These are phyloP conservation scores for Semotilus atromaculatus DNA, from an alignment of 2,797 vertebrate genomes.

Conservation along the genomic window DNA sequence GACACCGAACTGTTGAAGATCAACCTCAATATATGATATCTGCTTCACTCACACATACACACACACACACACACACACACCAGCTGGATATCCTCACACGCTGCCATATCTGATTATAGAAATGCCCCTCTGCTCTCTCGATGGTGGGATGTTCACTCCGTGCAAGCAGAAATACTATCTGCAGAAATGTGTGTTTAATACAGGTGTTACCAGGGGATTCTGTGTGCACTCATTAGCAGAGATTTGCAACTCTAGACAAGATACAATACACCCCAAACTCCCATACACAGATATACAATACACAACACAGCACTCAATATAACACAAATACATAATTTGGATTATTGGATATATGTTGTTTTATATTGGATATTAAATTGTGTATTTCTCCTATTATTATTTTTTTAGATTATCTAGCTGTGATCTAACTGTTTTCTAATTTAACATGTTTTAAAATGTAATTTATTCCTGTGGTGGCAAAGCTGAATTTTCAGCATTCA, in stretches of 20 bases:
- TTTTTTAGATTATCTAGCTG: neutral
- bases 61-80: constrained; percentile 23
- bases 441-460: neutral
- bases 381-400: neutral
- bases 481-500: neutral
- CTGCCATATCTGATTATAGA: constrained; percentile 37
- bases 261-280: neutral
- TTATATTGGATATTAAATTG: neutral
- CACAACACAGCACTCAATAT: neutral
- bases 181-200: constrained; percentile 25
- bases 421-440: neutral
- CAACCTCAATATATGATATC: constrained; percentile 11
- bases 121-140: constrained; percentile 26
- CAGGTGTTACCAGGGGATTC: constrained; percentile 7
- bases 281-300: neutral
- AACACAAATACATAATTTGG: neutral
- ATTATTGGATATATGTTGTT: neutral
- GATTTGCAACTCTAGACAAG: neutral
- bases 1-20: neutral
- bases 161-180: neutral
- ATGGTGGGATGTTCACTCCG: constrained; percentile 2
- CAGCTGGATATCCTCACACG: neutral
- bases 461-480: neutral
- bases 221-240: neutral
- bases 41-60: constrained; percentile 18